A percentile compares a stretch with the other conserved stretches of the same genome.
Evolutionary conservation across 2,113 vertebrate species (phyloP).

Genomic region (Triplophysa rosa): DNA sequence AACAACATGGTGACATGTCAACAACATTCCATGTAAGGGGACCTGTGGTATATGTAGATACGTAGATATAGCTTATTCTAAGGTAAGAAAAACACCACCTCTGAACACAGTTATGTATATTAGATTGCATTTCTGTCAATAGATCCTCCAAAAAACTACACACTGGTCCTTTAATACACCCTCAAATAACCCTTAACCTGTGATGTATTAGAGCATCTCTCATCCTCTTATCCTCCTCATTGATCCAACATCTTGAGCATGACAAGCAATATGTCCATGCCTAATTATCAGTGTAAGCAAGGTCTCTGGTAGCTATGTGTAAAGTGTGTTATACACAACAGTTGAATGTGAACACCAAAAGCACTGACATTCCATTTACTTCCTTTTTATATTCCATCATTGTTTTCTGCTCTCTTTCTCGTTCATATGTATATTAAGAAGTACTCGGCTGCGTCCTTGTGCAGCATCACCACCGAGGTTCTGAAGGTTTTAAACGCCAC

Average conservation of each 20-base stretch:
- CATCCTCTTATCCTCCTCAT: slow-evolving; percentile 23
- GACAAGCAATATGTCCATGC: neutral
- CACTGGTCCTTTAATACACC: neutral
- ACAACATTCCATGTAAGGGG: too few relatives aligned
- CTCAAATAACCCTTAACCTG: neutral
- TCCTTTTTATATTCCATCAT: neutral
- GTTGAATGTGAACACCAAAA: neutral
- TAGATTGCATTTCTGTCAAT: too few relatives aligned
- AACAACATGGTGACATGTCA: too few relatives aligned
- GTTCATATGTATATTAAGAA: slow-evolving; percentile 77
- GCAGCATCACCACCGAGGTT: slow-evolving; percentile 97
- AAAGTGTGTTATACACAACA: neutral
- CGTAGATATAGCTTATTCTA: too few relatives aligned
- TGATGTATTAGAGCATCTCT: neutral
- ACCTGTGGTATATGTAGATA: too few relatives aligned
- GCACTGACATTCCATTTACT: neutral
- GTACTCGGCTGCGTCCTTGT: slow-evolving; percentile 94
- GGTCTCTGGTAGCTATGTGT: neutral
- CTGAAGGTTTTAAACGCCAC: slow-evolving; percentile 95
- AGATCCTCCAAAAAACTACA: too few relatives aligned
- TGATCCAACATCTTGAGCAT: slow-evolving; percentile 24
- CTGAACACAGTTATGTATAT: too few relatives aligned
- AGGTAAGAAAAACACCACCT: too few relatives aligned
- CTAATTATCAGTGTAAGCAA: neutral
- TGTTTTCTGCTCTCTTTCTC: neutral